Percentiles rank a stretch among this genome's conserved stretches.
Evolutionary conservation across 2,113 vertebrate genomes (phyloP).

Genomic region (Eptesicus fuscus): DNA sequence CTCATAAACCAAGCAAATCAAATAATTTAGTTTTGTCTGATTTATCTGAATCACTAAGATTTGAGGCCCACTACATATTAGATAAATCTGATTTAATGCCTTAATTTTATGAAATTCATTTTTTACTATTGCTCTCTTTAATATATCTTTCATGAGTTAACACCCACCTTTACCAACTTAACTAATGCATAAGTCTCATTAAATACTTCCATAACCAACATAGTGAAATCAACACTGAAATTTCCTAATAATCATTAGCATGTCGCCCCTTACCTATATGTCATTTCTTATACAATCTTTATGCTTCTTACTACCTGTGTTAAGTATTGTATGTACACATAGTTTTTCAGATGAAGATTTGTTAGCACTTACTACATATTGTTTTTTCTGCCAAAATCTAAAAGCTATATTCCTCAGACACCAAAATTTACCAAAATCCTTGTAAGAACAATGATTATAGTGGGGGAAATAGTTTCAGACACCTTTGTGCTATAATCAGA

Average conservation of each 20-base stretch:
- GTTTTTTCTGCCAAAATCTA: not conserved
- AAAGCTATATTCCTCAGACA: not conserved
- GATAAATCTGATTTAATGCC: not conserved
- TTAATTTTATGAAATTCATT: not conserved
- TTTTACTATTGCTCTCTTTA: not conserved
- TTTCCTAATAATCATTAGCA: not conserved
- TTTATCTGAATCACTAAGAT: not conserved
- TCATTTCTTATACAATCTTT: not conserved
- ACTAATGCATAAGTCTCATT: not conserved
- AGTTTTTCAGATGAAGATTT: slow-evolving; percentile 6
- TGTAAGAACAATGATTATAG: not conserved
- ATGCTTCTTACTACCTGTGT: not conserved
- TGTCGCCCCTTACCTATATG: not conserved
- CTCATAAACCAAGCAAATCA: not conserved
- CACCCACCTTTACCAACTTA: not conserved
- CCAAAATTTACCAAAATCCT: not conserved
- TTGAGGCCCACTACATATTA: not conserved
- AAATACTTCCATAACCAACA: not conserved
- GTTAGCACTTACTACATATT: not conserved
- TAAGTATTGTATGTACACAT: not conserved
- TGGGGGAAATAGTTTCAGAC: not conserved
- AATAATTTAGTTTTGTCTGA: not conserved
- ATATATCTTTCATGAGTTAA: not conserved
- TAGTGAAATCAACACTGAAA: not conserved
- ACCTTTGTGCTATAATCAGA: not conserved